Evolutionary conservation across 2,797 vertebrate genomes (phyloP), one percentile per base, ranked within the genome.

Genomic region (Zonotrichia albicollis): DNA sequence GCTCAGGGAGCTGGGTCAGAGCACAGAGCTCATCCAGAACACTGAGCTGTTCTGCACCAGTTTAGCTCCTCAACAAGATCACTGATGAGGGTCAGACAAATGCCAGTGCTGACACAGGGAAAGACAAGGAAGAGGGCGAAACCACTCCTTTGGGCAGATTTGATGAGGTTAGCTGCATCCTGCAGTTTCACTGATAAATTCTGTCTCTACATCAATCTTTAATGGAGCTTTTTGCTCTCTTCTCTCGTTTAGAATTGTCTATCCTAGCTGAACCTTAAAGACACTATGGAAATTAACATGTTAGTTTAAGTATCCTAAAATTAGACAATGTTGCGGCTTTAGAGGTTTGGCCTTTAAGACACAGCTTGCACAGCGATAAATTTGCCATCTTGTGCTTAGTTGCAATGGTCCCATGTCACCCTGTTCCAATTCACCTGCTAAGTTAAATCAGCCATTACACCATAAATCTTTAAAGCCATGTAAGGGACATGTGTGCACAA

Each of bases 401-500:
- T 75, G 40, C 40, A 77, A 21, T 58, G 38, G 90, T 96, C 87
- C 90, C 66, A 78, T 42, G 54, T 77, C 46, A 87, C 54, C 40
- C 45, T 34, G 26, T 57, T 95, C 85, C 84, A 85, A 81, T 84
- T 92, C 58, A 93, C 79, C 87, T 92, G 84, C 78, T 86, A 55
- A 83, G 87, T 93, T 94, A 86, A 95, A 91, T 95, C 92, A 94
- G 23, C 58, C 89, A 53, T 93, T 89, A 89, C 95, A 64, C 38
- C 65, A 90, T 94, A 96, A 95, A 94, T 94, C 88, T 96, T 96
- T 96, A 94, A 97, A 94, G 46, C 54, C 30, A 38, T 62, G 51
- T 82, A 95, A 95, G 80, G 58, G 77, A 95, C 84, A 88, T 66
- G 30, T 90, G 72, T 94, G 90, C 88, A 80, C 88, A 94, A 96